Evolutionary conservation across 2,797 vertebrate species (phyloP).

Genomic region (Benthosema pterotum): DNA sequence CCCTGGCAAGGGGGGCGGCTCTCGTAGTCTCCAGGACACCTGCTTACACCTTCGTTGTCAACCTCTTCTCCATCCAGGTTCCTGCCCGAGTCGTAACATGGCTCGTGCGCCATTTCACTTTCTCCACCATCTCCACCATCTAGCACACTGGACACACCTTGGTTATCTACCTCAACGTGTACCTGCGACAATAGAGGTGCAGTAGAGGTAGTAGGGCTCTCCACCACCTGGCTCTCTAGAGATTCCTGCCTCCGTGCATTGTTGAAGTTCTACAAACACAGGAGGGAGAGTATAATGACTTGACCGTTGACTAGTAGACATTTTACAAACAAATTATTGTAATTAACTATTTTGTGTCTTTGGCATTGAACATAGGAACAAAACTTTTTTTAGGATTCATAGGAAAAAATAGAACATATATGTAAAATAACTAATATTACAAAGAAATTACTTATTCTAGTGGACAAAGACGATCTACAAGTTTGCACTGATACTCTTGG

Average conservation of each 20-base stretch:
- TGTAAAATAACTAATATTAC: too few relatives aligned
- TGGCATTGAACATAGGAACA: too few relatives aligned
- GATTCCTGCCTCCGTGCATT: fast-evolving
- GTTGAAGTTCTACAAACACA: constrained; percentile 8
- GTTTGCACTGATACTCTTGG: too few relatives aligned
- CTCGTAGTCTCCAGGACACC: fast-evolving
- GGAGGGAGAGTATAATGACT: background rate
- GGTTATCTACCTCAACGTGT: fast-evolving
- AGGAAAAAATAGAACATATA: too few relatives aligned
- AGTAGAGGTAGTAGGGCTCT: background rate
- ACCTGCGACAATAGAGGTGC: fast-evolving
- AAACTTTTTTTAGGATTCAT: too few relatives aligned
- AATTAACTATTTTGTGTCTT: too few relatives aligned
- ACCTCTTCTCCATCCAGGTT: constrained; percentile 8
- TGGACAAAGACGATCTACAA: too few relatives aligned
- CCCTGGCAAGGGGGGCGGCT: background rate
- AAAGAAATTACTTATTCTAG: too few relatives aligned
- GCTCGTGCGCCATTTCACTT: fast-evolving
- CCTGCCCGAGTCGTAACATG: background rate
- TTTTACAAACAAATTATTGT: too few relatives aligned
- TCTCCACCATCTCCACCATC: background rate
- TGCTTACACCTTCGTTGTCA: background rate
- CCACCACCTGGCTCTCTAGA: fast-evolving
- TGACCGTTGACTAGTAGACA: too few relatives aligned
- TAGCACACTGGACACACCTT: fast-evolving